A percentile compares a stretch with the other conserved stretches of the same genome.
phyloP scores from a whole-genome alignment of 1,140 invertebrate genomes.

The Uloborus diversus region DNA sequence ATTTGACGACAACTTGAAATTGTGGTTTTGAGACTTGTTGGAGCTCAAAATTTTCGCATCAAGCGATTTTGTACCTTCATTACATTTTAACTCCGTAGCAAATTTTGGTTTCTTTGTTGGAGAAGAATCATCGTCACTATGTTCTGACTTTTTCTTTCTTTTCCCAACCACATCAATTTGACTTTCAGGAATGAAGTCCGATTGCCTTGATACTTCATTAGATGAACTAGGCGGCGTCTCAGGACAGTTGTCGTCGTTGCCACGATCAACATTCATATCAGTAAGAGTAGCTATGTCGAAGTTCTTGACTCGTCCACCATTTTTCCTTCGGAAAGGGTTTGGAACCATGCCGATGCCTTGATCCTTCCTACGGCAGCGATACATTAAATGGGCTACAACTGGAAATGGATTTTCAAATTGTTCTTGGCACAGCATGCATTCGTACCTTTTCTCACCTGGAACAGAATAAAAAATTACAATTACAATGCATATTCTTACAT shows the following conservation, averaged over 20 bases:
- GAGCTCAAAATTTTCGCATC: background rate
- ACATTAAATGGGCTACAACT: constrained; percentile 59
- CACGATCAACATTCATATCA: constrained; percentile 39
- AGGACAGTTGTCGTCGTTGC: background rate
- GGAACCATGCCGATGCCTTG: constrained; percentile 26
- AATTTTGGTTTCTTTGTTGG: background rate
- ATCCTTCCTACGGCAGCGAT: constrained; percentile 55
- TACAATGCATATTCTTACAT: background rate
- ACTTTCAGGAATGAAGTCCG: background rate
- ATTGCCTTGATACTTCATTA: background rate
- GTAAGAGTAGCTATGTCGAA: constrained; percentile 61
- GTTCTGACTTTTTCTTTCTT: background rate
- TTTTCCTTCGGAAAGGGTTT: constrained; percentile 34
- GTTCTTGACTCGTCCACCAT: constrained; percentile 53
- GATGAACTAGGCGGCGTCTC: background rate
- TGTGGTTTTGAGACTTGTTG: background rate
- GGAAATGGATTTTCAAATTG: constrained; percentile 59
- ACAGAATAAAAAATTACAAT: constrained; percentile 3
- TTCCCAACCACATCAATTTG: background rate
- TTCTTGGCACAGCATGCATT: constrained; percentile 59
- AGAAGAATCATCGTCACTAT: background rate
- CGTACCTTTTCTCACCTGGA: constrained; percentile 55
- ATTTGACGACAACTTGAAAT: constrained; percentile 18
- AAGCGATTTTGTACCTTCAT: background rate
- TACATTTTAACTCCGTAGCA: background rate